phyloP scores from a whole-genome alignment of 2,113 vertebrate species.

The Microcebus murinus region DNA sequence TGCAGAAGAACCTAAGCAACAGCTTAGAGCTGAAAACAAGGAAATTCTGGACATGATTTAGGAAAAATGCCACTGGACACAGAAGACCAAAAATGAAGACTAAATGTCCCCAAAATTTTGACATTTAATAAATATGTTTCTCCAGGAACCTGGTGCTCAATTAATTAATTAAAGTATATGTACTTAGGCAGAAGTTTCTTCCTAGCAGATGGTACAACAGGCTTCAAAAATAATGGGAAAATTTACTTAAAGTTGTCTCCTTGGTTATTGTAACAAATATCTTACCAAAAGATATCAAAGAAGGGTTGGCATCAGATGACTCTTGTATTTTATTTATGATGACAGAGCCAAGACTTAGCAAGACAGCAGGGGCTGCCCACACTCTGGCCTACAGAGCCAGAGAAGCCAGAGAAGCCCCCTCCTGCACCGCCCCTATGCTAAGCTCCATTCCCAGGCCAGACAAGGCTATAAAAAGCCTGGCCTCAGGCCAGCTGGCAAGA shows the following conservation, averaged over 20 bases:
- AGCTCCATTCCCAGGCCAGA: slow-evolving; percentile 66
- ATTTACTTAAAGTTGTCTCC: slow-evolving; percentile 35
- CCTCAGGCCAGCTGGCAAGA: slow-evolving; percentile 67
- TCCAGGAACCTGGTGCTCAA: slow-evolving; percentile 60
- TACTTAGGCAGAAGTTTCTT: slow-evolving; percentile 53
- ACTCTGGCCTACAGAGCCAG: background rate
- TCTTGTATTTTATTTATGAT: background rate
- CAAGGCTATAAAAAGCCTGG: slow-evolving; percentile 76
- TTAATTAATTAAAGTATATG: slow-evolving; percentile 70
- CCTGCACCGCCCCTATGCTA: background rate
- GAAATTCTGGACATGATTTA: slow-evolving; percentile 55
- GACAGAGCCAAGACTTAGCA: background rate
- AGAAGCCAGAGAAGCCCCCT: background rate
- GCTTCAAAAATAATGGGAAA: slow-evolving; percentile 60
- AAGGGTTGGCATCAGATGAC: background rate
- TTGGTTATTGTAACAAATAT: slow-evolving; percentile 35
- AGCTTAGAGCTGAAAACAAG: background rate
- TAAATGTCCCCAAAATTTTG: slow-evolving; percentile 77
- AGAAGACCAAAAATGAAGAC: slow-evolving; percentile 78
- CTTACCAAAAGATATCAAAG: background rate
- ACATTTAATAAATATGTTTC: slow-evolving; percentile 82
- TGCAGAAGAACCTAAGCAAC: background rate
- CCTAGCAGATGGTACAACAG: slow-evolving; percentile 72
- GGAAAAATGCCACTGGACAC: slow-evolving; percentile 68
- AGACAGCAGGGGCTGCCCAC: background rate